Conservation (phyloP, 2,113 vertebrate species). For the Serilophus lunatus region DNA sequence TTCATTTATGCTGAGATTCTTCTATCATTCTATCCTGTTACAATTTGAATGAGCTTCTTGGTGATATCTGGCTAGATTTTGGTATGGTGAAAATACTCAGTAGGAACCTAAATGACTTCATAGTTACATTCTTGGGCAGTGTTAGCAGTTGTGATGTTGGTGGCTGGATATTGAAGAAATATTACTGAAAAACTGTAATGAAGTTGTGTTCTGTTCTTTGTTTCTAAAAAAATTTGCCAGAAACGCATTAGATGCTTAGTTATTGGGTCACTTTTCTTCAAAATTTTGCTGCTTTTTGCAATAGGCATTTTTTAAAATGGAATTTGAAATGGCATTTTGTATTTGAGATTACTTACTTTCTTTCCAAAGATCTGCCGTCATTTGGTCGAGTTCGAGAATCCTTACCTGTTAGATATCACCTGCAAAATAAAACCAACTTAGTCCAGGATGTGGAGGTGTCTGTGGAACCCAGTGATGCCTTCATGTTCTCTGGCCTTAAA, state of each 20-base stretch:
- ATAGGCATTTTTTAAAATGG: neutral
- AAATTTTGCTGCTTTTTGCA: neutral
- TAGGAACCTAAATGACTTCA: neutral
- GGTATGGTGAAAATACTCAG: neutral
- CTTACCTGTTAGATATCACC: slow-evolving; percentile 88
- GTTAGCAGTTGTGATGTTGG: neutral
- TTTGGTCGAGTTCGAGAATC: slow-evolving; percentile 94
- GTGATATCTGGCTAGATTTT: neutral
- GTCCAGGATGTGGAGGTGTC: slow-evolving; percentile 95
- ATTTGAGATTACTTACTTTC: neutral
- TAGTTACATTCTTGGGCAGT: neutral
- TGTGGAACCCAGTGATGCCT: slow-evolving; percentile 95
- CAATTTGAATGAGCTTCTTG: neutral
- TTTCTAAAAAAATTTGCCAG: neutral
- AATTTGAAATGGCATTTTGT: neutral
- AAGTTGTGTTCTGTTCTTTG: neutral
- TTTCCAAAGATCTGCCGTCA: slow-evolving; percentile 85
- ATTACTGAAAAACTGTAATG: neutral
- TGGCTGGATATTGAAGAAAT: neutral
- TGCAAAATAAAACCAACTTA: slow-evolving; percentile 88
- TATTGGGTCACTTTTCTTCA: neutral
- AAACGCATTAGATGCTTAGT: neutral
- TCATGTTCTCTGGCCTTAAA: slow-evolving; percentile 99
- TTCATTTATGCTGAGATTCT: neutral
- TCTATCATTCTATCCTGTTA: neutral